phyloP scores from a whole-genome alignment of 1,140 invertebrate species.

The Chironomus striatipennis region DNA sequence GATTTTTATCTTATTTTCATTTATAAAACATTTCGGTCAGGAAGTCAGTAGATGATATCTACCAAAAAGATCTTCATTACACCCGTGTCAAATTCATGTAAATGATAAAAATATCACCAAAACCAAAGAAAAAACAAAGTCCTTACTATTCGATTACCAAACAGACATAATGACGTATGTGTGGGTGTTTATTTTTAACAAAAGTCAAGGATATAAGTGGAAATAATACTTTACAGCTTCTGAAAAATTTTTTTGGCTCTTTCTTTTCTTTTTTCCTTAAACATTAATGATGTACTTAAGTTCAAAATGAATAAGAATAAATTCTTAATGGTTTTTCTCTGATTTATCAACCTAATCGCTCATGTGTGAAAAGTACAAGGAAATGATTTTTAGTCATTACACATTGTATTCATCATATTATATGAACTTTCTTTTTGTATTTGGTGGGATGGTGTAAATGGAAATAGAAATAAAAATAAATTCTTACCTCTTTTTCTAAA shows the following conservation, averaged over 20 bases:
- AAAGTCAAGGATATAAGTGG: not conserved
- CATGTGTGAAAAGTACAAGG: constrained; percentile 9
- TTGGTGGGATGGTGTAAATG: not conserved
- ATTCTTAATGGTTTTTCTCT: not conserved
- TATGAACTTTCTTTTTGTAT: too few species aligned
- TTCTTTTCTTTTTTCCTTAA: not conserved
- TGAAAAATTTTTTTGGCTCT: not conserved
- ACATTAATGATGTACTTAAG: not conserved
- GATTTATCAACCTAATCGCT: not conserved
- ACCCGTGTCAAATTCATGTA: too few species aligned
- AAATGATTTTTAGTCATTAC: constrained; percentile 25
- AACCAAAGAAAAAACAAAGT: too few species aligned
- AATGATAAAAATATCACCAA: too few species aligned
- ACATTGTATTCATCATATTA: constrained; percentile 21
- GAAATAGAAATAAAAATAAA: constrained; percentile 27
- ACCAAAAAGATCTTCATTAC: too few species aligned
- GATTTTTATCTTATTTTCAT: too few species aligned
- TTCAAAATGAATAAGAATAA: not conserved
- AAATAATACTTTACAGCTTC: not conserved
- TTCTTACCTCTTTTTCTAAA: constrained; percentile 30
- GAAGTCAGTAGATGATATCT: too few species aligned
- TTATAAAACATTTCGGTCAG: too few species aligned
- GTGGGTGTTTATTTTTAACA: too few species aligned
- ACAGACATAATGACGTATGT: too few species aligned
- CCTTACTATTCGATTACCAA: too few species aligned